Conservation (phyloP, 2,888 invertebrate genomes). For the Agrochola circellaris region DNA sequence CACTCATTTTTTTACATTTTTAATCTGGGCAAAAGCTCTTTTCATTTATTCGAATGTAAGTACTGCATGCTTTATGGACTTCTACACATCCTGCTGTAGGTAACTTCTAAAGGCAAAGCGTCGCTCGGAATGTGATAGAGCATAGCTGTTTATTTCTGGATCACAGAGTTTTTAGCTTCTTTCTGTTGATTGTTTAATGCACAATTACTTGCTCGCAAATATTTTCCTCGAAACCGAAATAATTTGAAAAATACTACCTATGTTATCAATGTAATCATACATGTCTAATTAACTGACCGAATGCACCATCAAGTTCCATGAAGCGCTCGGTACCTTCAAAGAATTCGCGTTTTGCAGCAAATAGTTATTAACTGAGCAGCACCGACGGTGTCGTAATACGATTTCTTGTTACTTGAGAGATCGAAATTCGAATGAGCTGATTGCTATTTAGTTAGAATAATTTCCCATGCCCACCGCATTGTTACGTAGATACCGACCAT, state of each 20-base stretch:
- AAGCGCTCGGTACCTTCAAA: conserved; percentile 44
- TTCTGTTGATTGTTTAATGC: not conserved
- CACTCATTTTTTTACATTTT: conserved; percentile 32
- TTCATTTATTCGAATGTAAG: conserved; percentile 30
- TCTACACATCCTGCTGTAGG: not conserved
- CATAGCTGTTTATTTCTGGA: not conserved
- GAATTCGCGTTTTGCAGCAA: conserved; percentile 53
- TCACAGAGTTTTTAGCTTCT: not conserved
- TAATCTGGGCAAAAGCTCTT: conserved; percentile 29
- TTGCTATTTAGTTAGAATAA: conserved; percentile 56
- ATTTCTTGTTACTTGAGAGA: conserved; percentile 53
- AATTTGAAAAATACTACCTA: not conserved
- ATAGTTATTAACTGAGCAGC: conserved; percentile 40
- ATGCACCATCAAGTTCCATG: conserved; percentile 50
- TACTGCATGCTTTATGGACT: conserved; percentile 25
- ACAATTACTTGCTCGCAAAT: conserved; percentile 2
- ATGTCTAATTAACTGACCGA: conserved; percentile 23
- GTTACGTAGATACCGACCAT: conserved; percentile 22
- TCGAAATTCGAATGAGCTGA: conserved; percentile 41
- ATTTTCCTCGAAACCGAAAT: conserved; percentile 13
- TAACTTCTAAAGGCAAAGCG: not conserved
- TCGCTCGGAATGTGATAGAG: too few relatives aligned
- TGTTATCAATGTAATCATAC: conserved; percentile 1
- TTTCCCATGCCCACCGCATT: conserved; percentile 58
- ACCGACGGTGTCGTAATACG: conserved; percentile 52